Percentiles rank a stretch among this genome's conserved stretches.
Conservation (phyloP, 2,113 vertebrate genomes). For the Platichthys flesus region DNA sequence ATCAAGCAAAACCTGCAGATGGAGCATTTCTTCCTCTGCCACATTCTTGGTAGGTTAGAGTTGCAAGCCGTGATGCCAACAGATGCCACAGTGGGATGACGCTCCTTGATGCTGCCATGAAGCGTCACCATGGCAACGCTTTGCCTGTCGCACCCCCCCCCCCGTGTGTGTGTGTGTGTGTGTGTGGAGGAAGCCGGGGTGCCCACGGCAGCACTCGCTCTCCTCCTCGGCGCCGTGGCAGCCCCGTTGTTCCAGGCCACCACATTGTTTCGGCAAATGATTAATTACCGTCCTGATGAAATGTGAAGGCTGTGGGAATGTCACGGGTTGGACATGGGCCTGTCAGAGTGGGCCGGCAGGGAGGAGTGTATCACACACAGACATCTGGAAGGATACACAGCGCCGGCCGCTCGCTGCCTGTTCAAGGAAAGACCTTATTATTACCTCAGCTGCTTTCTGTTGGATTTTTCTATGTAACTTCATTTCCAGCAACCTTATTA, state of each 20-base stretch:
- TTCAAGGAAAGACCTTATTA: conserved; percentile 28
- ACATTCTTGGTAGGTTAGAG: conserved; percentile 16
- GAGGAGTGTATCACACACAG: conserved; percentile 53
- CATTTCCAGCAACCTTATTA: conserved; percentile 1
- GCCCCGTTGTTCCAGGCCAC: conserved; percentile 61
- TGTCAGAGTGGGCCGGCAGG: conserved; percentile 64
- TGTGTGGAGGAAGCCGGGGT: conserved; percentile 31
- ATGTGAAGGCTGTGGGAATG: conserved; percentile 78
- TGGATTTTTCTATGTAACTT: conserved; percentile 15
- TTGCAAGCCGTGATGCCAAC: conserved; percentile 36
- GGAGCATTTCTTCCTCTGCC: not conserved
- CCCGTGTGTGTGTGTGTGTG: conserved; percentile 4
- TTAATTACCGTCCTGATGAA: conserved; percentile 83
- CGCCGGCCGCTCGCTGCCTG: conserved; percentile 42
- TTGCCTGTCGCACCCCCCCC: conserved; percentile 36
- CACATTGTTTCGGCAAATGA: conserved; percentile 74
- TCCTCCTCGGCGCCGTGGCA: conserved; percentile 39
- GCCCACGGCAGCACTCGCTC: conserved; percentile 56
- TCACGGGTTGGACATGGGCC: conserved; percentile 76
- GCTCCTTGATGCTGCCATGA: conserved; percentile 36
- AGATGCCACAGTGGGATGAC: conserved; percentile 41
- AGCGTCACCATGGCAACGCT: conserved; percentile 61
- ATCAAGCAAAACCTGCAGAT: not conserved
- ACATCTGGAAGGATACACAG: conserved; percentile 68
- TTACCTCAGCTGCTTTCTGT: conserved; percentile 24